phyloP scores from a whole-genome alignment of 2,797 vertebrate genomes.

The Micropoecilia bifurca region DNA sequence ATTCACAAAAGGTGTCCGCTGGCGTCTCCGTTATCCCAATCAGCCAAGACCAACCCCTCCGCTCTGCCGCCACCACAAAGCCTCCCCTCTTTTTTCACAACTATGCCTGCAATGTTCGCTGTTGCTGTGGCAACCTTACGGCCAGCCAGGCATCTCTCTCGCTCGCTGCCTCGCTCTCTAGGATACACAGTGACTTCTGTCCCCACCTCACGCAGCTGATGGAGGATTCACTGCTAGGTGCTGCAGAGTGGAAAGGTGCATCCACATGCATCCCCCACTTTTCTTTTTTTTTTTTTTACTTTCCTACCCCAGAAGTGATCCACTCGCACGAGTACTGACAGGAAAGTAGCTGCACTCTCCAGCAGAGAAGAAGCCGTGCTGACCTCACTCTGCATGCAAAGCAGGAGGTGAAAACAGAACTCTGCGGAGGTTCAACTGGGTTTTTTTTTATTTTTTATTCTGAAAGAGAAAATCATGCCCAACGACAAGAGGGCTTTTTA shows the following conservation, averaged over 20 bases:
- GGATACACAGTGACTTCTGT: conserved; percentile 73
- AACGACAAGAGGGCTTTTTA: background rate
- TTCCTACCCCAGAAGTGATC: conserved; percentile 20
- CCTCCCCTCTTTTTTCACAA: conserved; percentile 59
- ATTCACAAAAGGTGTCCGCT: conserved; percentile 75
- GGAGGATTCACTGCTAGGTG: conserved; percentile 60
- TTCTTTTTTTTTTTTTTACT: conserved; percentile 15
- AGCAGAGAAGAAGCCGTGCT: conserved; percentile 8
- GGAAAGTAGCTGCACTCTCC: conserved; percentile 28
- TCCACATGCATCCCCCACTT: conserved; percentile 50
- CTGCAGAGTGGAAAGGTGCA: conserved; percentile 54
- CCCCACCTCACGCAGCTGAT: conserved; percentile 71
- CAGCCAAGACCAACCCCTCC: conserved; percentile 44
- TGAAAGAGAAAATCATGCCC: background rate
- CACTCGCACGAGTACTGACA: conserved; percentile 22
- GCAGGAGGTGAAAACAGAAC: background rate
- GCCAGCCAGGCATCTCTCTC: conserved; percentile 60
- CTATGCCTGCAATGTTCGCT: conserved; percentile 74
- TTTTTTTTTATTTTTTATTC: background rate
- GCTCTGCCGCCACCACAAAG: no score
- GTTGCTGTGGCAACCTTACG: conserved; percentile 78
- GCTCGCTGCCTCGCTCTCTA: conserved; percentile 41
- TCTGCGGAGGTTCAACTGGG: background rate
- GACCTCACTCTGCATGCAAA: conserved; percentile 2
- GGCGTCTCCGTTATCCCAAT: conserved; percentile 68